Percentiles rank a stretch among this genome's conserved stretches.
phyloP scores from a whole-genome alignment of 2,888 invertebrate genomes.

The Plagodis pulveraria region DNA sequence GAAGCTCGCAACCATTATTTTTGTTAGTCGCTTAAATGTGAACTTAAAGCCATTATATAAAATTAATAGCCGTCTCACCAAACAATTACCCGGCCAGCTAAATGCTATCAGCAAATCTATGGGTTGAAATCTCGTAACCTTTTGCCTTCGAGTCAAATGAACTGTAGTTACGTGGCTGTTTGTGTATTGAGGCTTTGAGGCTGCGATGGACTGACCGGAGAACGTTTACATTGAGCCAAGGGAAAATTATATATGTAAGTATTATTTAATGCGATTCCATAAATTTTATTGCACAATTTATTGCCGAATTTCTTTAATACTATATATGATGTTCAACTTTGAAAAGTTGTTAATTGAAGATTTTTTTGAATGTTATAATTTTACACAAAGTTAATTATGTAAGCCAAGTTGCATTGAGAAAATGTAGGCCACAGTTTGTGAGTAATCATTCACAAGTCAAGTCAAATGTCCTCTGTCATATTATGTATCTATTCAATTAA shows the following conservation, averaged over 20 bases:
- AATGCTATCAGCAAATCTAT: conserved; percentile 81
- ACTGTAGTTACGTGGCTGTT: conserved; percentile 43
- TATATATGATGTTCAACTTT: no score
- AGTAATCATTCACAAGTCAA: conserved; percentile 15
- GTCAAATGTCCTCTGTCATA: conserved; percentile 22
- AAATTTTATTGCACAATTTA: no score
- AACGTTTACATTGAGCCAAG: conserved; percentile 49
- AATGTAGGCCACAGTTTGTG: conserved; percentile 16
- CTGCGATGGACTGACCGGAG: conserved; percentile 45
- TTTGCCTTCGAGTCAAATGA: conserved; percentile 75
- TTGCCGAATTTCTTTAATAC: no score
- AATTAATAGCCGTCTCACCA: conserved; percentile 78
- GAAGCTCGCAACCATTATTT: conserved; percentile 62
- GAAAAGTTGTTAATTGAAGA: no score
- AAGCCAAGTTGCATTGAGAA: conserved; percentile 5
- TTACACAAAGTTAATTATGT: no score
- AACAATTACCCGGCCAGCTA: conserved; percentile 79
- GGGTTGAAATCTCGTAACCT: conserved; percentile 81
- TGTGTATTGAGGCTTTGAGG: conserved; percentile 21
- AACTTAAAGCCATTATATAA: conserved; percentile 73
- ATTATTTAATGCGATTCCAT: no score
- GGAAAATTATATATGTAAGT: background rate
- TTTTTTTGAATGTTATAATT: no score
- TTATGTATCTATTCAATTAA: conserved; percentile 37
- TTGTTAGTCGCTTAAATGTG: conserved; percentile 71